Evolutionary conservation across 2,113 vertebrate genomes (phyloP).

Genomic region (Elaphurus davidianus): DNA sequence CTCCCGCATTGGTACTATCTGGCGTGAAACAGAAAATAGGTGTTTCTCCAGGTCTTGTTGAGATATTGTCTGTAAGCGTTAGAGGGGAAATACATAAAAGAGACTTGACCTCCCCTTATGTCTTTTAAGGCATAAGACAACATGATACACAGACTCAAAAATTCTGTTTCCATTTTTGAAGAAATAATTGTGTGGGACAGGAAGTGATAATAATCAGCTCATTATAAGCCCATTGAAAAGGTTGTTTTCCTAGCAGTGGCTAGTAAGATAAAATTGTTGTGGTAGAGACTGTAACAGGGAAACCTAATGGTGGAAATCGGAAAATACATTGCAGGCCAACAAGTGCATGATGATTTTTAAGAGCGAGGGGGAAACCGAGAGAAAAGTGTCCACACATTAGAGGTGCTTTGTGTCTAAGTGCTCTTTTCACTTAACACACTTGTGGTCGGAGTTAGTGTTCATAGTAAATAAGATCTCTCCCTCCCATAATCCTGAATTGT

Average conservation of each 20-base stretch:
- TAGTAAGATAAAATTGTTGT: not conserved
- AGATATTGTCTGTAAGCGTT: not conserved
- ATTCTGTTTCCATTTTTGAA: conserved; percentile 17
- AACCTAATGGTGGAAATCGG: not conserved
- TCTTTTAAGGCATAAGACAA: not conserved
- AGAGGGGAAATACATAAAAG: not conserved
- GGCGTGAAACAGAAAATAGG: not conserved
- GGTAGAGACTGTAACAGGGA: not conserved
- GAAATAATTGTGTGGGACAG: not conserved
- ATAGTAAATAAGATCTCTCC: not conserved
- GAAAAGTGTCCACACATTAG: not conserved
- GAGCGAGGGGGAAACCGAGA: not conserved
- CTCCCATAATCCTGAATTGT: not conserved
- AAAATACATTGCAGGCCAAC: not conserved
- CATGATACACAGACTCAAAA: not conserved
- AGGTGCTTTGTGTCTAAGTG: not conserved
- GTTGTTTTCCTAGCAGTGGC: not conserved
- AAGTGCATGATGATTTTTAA: not conserved
- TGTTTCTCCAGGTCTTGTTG: not conserved
- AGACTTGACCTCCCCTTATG: not conserved
- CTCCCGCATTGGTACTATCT: not conserved
- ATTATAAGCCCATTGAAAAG: not conserved
- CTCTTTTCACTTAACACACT: not conserved
- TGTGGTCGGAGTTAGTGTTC: not conserved
- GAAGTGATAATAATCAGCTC: not conserved